Base-by-base conservation (phyloP, 1,140 invertebrate species). In the Macrobrachium rosenbergii region DNA sequence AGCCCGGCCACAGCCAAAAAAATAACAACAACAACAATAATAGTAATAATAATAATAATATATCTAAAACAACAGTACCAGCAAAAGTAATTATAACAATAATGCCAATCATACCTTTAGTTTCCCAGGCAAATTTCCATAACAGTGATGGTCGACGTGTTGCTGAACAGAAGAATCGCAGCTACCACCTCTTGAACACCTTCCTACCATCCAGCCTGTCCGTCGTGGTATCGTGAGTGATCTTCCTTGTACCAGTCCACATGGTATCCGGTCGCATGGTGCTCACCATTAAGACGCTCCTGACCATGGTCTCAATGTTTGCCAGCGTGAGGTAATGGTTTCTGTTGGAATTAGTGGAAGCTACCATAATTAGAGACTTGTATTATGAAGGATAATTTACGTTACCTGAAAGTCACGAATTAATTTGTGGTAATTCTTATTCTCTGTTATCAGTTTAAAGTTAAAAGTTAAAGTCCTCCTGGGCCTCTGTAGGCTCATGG, bases 151-250 rank as follows among this genome's bases (percentile, higher is more conserved):
- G 59, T 90, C n/a, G 67, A 84, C 43, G 63, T 90, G 21, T 23
- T 82, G n/a, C 83, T 90, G 28, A 59, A 23, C 19, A 60, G 90
- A 14, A 81, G 85, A 19, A 83, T 90, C 52, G n/a, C n/a, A 90
- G 73, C 67, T 90, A 90, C 87, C 88, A 90, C 72, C 69, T 90
- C 12, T 73, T 90, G 64, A 88, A 94, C 90, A 94, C 94, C 83
- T 95, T 94, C 90, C 90, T 95, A n/a, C 94, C 94, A 0, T 94
- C 93, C 10, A 93, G 94, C 3, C 90, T 95, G 59, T 94, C 95
- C 89, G 94, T 94, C 52, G 93, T 94, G 88, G 94, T 95, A 89
- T 94, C 94, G 0, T 95, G 94, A 94, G 93, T 94, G 75, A 94
- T 94, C 73, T 94, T 95, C 91, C 93, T 94, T 58, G 94, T 95